Percentiles rank a stretch among this genome's conserved stretches.
These are phyloP conservation scores for Oreocharis arfaki DNA, from an alignment of 2,113 vertebrate species.

Conservation along the genomic window DNA sequence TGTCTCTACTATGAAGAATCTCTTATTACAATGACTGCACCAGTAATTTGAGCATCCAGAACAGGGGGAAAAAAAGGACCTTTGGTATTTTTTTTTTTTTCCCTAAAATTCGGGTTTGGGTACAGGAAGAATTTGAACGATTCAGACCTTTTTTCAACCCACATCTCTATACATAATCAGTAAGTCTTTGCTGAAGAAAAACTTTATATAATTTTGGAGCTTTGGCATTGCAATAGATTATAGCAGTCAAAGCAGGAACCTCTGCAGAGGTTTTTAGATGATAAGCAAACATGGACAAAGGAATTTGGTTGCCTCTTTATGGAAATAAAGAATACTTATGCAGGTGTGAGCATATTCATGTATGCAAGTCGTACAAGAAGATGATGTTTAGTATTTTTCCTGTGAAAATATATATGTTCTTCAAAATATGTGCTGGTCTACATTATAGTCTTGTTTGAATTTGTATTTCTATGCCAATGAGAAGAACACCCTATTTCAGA, in stretches of 20 bases:
- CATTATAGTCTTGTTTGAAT: not conserved
- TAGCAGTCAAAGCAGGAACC: not conserved
- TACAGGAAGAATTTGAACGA: not conserved
- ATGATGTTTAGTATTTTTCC: not conserved
- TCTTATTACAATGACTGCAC: not conserved
- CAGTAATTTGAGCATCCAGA: not conserved
- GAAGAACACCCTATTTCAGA: not conserved
- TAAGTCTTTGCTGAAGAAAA: slow-evolving; percentile 1
- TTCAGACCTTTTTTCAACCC: not conserved
- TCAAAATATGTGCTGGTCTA: not conserved
- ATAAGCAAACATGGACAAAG: not conserved
- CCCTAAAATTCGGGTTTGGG: not conserved
- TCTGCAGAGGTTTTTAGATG: not conserved
- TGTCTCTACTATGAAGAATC: not conserved
- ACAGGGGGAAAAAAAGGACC: not conserved
- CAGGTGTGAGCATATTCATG: not conserved
- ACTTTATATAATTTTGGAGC: not conserved
- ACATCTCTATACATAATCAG: not conserved
- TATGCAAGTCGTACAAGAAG: not conserved
- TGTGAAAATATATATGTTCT: not conserved
- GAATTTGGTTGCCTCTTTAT: not conserved
- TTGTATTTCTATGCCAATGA: not conserved
- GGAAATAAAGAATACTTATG: not conserved
- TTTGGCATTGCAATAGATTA: not conserved
- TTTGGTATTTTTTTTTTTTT: no score